Evolutionary conservation across 2,797 vertebrate genomes (phyloP).

Genomic region (Dryobates pubescens): DNA sequence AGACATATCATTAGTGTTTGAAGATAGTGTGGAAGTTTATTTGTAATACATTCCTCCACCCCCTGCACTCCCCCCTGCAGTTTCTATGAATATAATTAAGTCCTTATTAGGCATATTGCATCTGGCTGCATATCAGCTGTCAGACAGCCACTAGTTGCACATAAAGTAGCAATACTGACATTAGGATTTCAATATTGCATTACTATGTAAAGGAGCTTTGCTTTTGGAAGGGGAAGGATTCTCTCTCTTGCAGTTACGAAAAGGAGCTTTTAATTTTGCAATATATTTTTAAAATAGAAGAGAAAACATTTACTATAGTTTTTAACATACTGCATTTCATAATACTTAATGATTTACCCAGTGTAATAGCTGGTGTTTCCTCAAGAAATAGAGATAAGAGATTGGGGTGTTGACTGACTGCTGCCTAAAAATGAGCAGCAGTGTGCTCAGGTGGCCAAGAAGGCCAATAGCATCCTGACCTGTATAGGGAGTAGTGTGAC

Average conservation of each 20-base stretch:
- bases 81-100: background rate
- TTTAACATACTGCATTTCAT: conserved; percentile 9
- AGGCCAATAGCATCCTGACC: too few relatives aligned
- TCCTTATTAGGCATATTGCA: background rate
- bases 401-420: background rate
- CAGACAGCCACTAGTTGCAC: background rate
- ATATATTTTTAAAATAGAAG: background rate
- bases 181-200: background rate
- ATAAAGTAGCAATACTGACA: background rate
- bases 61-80: accelerated
- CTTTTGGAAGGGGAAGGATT: background rate
- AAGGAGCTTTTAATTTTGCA: background rate
- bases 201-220: background rate
- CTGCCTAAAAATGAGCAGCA: too few relatives aligned
- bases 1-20: background rate
- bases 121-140: background rate
- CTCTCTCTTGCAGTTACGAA: background rate
- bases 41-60: background rate
- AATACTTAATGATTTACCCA: conserved; percentile 25
- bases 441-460: too few relatives aligned
- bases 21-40: background rate
- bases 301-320: background rate
- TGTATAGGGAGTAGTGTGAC: too few relatives aligned
- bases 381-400: conserved; percentile 8
- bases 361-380: conserved; percentile 6